phyloP scores from a whole-genome alignment of 2,113 vertebrate genomes.

The Pogonocichla stellata region DNA sequence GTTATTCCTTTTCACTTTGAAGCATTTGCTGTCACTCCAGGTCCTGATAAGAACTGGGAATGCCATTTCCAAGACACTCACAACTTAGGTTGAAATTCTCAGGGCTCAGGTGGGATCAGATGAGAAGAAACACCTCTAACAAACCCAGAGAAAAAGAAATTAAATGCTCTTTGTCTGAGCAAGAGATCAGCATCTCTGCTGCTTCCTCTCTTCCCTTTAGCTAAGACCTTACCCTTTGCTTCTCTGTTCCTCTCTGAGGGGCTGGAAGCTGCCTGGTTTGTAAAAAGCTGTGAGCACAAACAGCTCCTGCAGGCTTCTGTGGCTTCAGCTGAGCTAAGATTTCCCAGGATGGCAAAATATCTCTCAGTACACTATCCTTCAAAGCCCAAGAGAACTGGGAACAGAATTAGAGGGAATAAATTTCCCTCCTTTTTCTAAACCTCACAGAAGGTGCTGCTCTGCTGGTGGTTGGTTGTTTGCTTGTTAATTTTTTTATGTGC shows the following conservation, averaged over 20 bases:
- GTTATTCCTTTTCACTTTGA: background rate
- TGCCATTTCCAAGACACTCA: background rate
- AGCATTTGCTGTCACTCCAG: background rate
- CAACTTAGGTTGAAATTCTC: background rate
- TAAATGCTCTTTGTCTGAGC: background rate
- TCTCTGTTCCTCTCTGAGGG: background rate
- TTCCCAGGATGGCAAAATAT: background rate
- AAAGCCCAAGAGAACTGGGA: background rate
- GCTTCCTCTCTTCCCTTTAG: background rate
- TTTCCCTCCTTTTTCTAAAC: background rate
- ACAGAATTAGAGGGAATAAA: background rate
- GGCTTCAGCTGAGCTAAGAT: background rate
- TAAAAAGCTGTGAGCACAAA: background rate
- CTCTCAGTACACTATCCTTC: background rate
- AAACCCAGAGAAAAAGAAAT: background rate
- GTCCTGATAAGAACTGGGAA: background rate
- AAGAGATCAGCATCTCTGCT: background rate
- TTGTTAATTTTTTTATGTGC: background rate
- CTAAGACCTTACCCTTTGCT: background rate
- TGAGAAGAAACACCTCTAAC: background rate
- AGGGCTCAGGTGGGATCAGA: background rate
- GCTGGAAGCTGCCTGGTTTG: background rate
- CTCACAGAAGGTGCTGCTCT: rapidly evolving
- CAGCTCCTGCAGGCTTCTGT: background rate
- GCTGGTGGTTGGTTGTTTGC: background rate